Evolutionary conservation across 2,888 invertebrate genomes (phyloP), one percentile per base, ranked within the genome.

Genomic region (Dicyrtoma fusca): DNA sequence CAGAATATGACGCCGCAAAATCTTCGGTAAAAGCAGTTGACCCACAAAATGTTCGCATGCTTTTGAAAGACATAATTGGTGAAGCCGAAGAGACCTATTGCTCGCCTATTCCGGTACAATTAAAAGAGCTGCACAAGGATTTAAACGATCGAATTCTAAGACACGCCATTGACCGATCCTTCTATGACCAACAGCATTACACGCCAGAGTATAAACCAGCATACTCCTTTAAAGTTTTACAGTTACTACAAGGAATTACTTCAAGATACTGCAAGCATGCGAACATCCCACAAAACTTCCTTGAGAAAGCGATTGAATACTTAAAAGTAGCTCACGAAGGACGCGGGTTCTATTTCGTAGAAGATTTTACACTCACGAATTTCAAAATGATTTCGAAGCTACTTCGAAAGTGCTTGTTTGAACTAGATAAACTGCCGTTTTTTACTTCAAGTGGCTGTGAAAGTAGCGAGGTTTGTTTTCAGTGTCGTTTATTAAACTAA

Each of bases 241-340:
- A 68, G 3, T 26, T 68, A 2, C 57, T 68, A 1, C 34, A 57
- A 14, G 57, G 57, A 68, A 26, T 68, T 1, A 59, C 68, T 6
- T 23, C 59, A 13, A 68, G 26, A 17, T 68, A 45, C 19, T 68
- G 68, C 42, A 44, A 25, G 11, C 55, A 68, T 47, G 68, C 68
- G 3, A 68, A 55, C 17, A 64, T 75, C n/a, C 51, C 74, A 1
- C n/a, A 19, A 49, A 53, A 57, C 10, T 75, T 74, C 49, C 69
- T 77, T 6, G 66, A 73, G 34, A 62, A 64, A 19, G 69, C 73
- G 1, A 44, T 64, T 17, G 66, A 71, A 0, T 69, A 73, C 19
- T 77, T 75, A 45, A 57, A 70, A 44, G 51, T 69, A 1, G 72
- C 73, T 23, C 74, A 75, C 62, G 73, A 75, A 44, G 55, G 68